Evolutionary conservation across 1,140 invertebrate species (phyloP), one percentile per base, ranked within the genome.

Genomic region (Limonius californicus): DNA sequence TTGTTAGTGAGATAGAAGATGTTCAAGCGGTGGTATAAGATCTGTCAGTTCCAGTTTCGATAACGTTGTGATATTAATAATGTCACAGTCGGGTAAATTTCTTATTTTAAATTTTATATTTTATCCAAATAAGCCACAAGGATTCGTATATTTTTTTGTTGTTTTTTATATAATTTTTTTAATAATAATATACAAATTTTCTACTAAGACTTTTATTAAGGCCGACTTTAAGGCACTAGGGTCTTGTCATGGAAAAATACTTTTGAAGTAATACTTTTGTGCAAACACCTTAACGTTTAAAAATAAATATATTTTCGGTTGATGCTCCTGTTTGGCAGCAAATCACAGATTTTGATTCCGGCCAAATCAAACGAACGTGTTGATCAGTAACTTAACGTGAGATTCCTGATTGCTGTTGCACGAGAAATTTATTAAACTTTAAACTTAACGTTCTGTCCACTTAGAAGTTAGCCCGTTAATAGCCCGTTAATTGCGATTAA

Each of bases 181-280:
- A 39, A 11, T 71, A 71, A 69, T 70, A 73, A 72, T 73, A 73
- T 73, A 73, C 70, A 73, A 73, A 72, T 71, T 64, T 72, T 74
- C 66, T 72, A 71, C 66, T 74, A 70, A 70, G 69, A 62, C 63
- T 68, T 65, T 71, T 57, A 68, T 70, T 75, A 75, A 75, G 73
- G 73, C 73, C 73, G 73, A 75, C 72, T 64, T 67, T 75, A 75
- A 75, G 73, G 73, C 73, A 75, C 73, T 70, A 66, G 61, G 69
- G 73, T 75, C 73, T 67, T 67, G 57, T 68, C 68, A 68, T 72
- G 71, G 70, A 68, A 75, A 74, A 75, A 73, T 57, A 50, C 16
- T 50, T 50, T 50, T 19, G 15, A 21, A 39, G 7, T 39, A 39
- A 39, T 39, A 39, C n/a, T 39, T 27, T 39, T 14, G 35, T 12